These are phyloP conservation scores for Liodrosophila aerea DNA, from an alignment of 2,888 invertebrate genomes.

Conservation along the genomic window DNA sequence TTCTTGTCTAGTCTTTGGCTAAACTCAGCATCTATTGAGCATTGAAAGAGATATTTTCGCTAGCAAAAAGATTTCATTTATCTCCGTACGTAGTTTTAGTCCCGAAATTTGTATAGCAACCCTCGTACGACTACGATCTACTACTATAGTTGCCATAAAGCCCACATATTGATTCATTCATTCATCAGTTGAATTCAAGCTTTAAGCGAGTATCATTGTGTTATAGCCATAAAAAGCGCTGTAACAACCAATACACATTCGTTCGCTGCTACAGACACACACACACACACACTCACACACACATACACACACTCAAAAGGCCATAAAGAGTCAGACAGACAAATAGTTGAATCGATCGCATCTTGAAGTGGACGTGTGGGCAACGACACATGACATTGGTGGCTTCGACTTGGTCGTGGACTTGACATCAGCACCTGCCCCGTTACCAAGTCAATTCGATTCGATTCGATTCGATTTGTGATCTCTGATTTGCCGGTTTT, in stretches of 20 bases:
- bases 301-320: constrained; percentile 3
- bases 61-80: too few species aligned
- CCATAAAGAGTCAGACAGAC: constrained; percentile 27
- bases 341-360: constrained; percentile 12
- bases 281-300: too few species aligned
- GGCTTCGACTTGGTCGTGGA: constrained; percentile 32
- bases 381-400: constrained; percentile 35
- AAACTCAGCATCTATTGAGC: too few species aligned
- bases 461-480: neutral
- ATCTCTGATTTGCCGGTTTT: constrained; percentile 42
- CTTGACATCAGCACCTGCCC: constrained; percentile 53
- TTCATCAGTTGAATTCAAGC: too few species aligned
- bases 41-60: too few species aligned
- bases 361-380: constrained; percentile 50
- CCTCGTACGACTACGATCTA: too few species aligned
- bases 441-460: constrained; percentile 3
- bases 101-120: too few species aligned
- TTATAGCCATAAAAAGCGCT: constrained; percentile 23
- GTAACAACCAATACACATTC: constrained; percentile 1
- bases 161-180: too few species aligned
- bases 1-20: too few species aligned
- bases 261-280: neutral
- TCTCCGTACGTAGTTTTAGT: too few species aligned
- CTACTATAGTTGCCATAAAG: too few species aligned
- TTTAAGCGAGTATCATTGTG: constrained; percentile 35